These are phyloP conservation scores for Hirudo medicinalis DNA, from an alignment of 1,140 invertebrate genomes.

Conservation along the genomic window DNA sequence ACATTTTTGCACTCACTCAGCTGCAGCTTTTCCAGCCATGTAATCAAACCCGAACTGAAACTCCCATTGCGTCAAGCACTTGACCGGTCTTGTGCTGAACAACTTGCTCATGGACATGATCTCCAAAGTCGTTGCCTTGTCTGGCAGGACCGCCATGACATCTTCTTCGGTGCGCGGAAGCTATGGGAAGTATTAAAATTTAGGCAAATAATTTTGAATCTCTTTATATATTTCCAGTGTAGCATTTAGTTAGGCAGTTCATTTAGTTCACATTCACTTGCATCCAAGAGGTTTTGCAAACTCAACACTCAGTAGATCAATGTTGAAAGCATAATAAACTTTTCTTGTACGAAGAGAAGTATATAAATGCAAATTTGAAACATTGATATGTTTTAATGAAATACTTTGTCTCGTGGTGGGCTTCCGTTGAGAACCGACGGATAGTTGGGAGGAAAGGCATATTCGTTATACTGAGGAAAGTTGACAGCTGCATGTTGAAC, in stretches of 20 bases:
- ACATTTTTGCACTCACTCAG: constrained; percentile 31
- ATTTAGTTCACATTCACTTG: too few relatives aligned
- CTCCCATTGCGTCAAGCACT: constrained; percentile 39
- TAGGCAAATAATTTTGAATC: too few relatives aligned
- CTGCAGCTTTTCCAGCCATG: constrained; percentile 30
- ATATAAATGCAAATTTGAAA: too few relatives aligned
- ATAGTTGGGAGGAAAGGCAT: constrained; percentile 45
- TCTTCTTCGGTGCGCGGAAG: constrained; percentile 31
- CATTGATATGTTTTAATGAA: background rate
- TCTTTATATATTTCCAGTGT: too few relatives aligned
- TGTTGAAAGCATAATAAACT: too few relatives aligned
- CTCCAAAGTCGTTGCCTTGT: constrained; percentile 35
- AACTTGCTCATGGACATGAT: constrained; percentile 39
- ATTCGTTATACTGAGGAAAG: constrained; percentile 40
- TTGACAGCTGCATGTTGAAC: constrained; percentile 44
- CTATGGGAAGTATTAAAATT: background rate
- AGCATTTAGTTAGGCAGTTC: too few relatives aligned
- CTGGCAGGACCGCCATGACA: constrained; percentile 31
- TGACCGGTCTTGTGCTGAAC: constrained; percentile 33
- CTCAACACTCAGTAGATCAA: too few relatives aligned
- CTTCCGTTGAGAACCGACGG: constrained; percentile 37
- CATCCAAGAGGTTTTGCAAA: too few relatives aligned
- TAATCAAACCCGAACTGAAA: constrained; percentile 38
- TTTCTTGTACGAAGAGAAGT: too few relatives aligned
- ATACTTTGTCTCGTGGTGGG: constrained; percentile 41